Evolutionary conservation across 2,113 vertebrate genomes (phyloP).

Genomic region (Naja naja): DNA sequence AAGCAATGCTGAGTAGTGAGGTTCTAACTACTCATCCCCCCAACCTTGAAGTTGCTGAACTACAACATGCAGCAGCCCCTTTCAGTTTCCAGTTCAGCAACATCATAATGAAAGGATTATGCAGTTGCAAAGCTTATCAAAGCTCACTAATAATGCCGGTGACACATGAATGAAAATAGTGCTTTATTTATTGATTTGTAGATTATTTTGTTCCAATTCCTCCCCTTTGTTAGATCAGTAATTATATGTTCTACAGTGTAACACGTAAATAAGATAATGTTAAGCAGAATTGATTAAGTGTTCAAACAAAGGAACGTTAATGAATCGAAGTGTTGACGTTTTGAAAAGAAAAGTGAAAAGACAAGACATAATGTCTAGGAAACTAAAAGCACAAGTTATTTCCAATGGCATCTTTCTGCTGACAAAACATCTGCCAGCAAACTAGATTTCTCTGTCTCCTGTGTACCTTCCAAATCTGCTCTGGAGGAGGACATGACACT

Average conservation of each 20-base stretch:
- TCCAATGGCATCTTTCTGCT: background rate
- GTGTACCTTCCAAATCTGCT: background rate
- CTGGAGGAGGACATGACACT: background rate
- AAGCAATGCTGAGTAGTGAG: background rate
- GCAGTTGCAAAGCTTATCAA: background rate
- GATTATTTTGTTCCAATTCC: slow-evolving; percentile 16
- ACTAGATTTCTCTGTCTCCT: background rate
- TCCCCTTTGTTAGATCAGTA: slow-evolving; percentile 24
- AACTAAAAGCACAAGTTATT: background rate
- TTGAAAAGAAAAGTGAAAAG: background rate
- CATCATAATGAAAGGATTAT: background rate
- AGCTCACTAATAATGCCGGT: background rate
- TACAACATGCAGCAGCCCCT: background rate
- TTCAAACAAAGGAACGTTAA: slow-evolving; percentile 25
- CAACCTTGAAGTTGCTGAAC: background rate
- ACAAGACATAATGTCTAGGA: background rate
- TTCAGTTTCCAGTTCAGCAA: background rate
- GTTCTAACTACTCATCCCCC: background rate
- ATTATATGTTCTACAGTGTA: slow-evolving; percentile 21
- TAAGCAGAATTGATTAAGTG: slow-evolving; percentile 21
- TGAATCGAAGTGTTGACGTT: slow-evolving; percentile 4
- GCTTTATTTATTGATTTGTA: slow-evolving; percentile 17
- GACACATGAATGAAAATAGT: background rate
- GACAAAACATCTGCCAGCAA: background rate
- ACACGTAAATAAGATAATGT: slow-evolving; percentile 35